Evolutionary conservation across 1,140 invertebrate genomes (phyloP).

Genomic region (Drosophila hydei): DNA sequence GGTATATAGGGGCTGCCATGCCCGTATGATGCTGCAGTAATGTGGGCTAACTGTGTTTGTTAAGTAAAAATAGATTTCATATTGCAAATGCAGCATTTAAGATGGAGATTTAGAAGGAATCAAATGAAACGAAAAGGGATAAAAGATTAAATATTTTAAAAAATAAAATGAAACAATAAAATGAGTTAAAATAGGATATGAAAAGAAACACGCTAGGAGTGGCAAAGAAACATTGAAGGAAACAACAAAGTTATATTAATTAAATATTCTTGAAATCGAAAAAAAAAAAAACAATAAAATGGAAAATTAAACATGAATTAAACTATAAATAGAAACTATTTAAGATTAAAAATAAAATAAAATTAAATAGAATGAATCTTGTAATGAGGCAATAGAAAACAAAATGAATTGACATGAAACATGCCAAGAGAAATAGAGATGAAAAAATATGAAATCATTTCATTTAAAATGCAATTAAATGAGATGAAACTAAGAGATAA

Average conservation of each 20-base stretch:
- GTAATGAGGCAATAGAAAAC: too few species aligned
- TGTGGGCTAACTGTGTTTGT: background rate
- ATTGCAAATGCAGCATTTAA: background rate
- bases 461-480: too few species aligned
- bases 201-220: background rate
- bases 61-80: background rate
- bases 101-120: background rate
- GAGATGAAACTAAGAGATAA: too few species aligned
- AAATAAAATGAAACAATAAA: background rate
- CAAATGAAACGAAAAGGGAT: background rate
- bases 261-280: too few species aligned
- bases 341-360: too few species aligned
- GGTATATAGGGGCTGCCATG: background rate
- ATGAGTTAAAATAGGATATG: background rate
- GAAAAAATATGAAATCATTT: too few species aligned
- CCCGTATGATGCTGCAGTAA: constrained; percentile 11
- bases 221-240: too few species aligned
- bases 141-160: background rate
- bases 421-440: too few species aligned
- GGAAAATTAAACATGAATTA: background rate
- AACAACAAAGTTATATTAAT: too few species aligned
- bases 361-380: too few species aligned
- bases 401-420: too few species aligned
- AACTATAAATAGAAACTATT: too few species aligned
- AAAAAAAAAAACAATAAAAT: background rate